Evolutionary conservation across 2,888 invertebrate genomes (phyloP).

Genomic region (Acronicta psi): DNA sequence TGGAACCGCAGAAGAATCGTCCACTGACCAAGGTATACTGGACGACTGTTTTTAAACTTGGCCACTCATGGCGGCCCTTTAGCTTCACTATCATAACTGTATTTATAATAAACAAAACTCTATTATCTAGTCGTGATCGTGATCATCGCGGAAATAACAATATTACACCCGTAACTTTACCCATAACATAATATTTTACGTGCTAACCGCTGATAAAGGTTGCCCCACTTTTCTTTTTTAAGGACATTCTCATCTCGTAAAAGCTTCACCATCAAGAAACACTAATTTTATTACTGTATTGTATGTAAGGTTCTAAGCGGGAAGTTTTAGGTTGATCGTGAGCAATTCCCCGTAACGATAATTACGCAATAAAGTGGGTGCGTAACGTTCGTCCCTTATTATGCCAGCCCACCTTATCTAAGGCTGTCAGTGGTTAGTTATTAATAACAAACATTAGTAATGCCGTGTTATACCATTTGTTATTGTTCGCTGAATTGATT

Average conservation of each 20-base stretch:
- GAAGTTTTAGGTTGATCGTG: conserved; percentile 58
- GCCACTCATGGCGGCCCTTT: too few relatives aligned
- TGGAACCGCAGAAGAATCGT: too few relatives aligned
- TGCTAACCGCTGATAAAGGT: conserved; percentile 30
- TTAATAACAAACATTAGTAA: conserved; percentile 63
- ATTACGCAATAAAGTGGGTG: conserved; percentile 60
- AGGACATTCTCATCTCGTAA: conserved; percentile 35
- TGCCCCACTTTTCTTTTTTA: conserved; percentile 31
- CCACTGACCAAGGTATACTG: too few relatives aligned
- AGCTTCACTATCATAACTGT: not conserved
- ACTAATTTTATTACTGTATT: conserved; percentile 48
- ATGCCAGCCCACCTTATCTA: conserved; percentile 63
- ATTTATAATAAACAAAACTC: conserved; percentile 13
- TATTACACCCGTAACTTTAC: conserved; percentile 33
- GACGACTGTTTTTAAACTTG: too few relatives aligned
- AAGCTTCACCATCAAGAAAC: conserved; percentile 40
- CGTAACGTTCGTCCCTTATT: conserved; percentile 57
- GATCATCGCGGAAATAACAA: conserved; percentile 32
- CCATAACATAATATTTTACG: conserved; percentile 34
- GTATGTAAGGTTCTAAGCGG: conserved; percentile 28
- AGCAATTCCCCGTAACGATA: conserved; percentile 60
- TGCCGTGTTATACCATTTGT: conserved; percentile 37
- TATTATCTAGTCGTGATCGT: conserved; percentile 26
- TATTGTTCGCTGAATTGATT: conserved; percentile 36
- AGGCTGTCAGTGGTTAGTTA: conserved; percentile 62